Evolutionary conservation across 1,140 invertebrate species (phyloP).

Genomic region (Apocrypta bakeri): DNA sequence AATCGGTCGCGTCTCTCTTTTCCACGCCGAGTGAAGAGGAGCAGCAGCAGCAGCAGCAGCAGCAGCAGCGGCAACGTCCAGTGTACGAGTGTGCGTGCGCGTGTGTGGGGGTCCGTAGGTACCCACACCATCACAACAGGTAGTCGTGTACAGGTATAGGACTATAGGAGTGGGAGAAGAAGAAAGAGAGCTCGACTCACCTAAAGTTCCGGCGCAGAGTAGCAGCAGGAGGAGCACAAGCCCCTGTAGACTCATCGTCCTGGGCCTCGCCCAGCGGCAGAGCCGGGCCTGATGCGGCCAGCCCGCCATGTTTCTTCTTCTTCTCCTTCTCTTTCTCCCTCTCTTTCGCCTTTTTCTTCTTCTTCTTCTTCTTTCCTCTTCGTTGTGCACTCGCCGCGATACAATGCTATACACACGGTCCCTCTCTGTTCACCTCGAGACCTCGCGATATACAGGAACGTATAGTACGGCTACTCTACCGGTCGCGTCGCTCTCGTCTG

Average conservation of each 20-base stretch:
- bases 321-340: constrained; percentile 25
- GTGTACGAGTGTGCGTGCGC: background rate
- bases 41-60: too few species aligned
- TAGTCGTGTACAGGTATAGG: background rate
- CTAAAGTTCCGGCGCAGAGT: constrained; percentile 56
- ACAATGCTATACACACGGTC: constrained; percentile 7
- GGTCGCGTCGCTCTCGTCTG: constrained; percentile 3
- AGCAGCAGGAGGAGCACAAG: constrained; percentile 40
- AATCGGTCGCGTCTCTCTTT: background rate
- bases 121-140: background rate
- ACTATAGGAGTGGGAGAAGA: background rate
- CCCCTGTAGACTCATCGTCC: constrained; percentile 25
- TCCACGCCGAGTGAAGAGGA: background rate
- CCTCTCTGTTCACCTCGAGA: background rate
- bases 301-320: constrained; percentile 23
- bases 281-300: background rate
- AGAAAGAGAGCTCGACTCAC: constrained; percentile 56
- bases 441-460: constrained; percentile 2
- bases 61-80: background rate
- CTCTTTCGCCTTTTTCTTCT: constrained; percentile 23
- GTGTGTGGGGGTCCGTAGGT: background rate
- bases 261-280: constrained; percentile 34
- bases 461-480: background rate
- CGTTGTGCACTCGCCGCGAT: constrained; percentile 26
- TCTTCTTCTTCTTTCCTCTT: constrained; percentile 25